Conservation (phyloP, 2,797 vertebrate genomes). For the Propithecus perrieri region DNA sequence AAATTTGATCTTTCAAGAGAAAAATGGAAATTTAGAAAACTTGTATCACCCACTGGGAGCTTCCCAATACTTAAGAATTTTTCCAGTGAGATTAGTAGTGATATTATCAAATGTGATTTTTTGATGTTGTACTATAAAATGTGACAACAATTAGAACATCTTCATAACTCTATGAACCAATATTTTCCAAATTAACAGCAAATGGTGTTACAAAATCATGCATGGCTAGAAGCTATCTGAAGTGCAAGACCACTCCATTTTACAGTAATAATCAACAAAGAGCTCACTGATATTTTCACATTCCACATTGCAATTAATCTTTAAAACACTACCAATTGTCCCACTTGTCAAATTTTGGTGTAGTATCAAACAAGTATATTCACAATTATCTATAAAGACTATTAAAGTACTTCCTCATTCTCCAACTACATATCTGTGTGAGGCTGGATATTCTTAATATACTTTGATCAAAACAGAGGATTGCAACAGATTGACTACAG, state of each 20-base stretch:
- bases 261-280: neutral
- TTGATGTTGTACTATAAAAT: neutral
- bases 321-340: neutral
- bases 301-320: neutral
- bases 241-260: neutral
- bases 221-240: neutral
- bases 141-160: neutral
- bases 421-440: neutral
- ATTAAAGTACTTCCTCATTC: neutral
- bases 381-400: neutral
- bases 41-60: neutral
- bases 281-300: neutral
- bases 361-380: neutral
- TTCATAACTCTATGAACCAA: neutral
- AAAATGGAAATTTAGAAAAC: slow-evolving; percentile 20
- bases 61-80: neutral
- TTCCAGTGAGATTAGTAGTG: neutral
- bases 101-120: neutral
- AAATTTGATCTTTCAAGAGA: slow-evolving; percentile 42
- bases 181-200: neutral
- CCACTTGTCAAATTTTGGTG: neutral
- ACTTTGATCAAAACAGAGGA: neutral
- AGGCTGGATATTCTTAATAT: neutral
- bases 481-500: neutral
- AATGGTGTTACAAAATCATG: neutral